Base-by-base conservation (phyloP, 2,797 vertebrate genomes). In the Limnodromus scolopaceus region DNA sequence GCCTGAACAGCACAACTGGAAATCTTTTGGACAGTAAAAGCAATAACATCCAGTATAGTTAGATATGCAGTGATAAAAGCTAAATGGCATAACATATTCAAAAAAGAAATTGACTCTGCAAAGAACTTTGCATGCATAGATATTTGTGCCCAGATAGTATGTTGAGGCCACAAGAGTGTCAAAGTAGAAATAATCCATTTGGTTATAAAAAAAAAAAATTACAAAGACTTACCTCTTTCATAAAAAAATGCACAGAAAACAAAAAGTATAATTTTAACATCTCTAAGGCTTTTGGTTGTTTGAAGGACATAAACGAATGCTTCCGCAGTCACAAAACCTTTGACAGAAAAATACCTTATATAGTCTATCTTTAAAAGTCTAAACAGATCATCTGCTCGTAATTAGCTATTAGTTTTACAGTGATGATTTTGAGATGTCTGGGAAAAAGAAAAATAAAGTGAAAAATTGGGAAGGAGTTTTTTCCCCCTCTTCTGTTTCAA, bases 231-330 rank as follows among this genome's bases (percentile, higher is more conserved):
- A 97, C 95, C 95, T 97, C 92, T 80, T 95, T 93, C 13, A 96
- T 57, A 25, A 98, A 83, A 79, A 97, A 93, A 43, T 96, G 96
- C 64, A 96, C 48, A 46, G 94, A 96, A 95, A 97, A 97, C 43
- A 97, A 39, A 77, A 97, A 97, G 71, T 95, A 97, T 43, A 97
- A 92, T 70, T 98, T 97, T 70, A 98, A 83, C 49, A 96, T 91
- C 45, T 95, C 68, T 61, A 85, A 17, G 32, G 28, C 27, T 58
- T 49, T 74, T 25, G 87, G 86, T 13, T 83, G 58, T 34, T 96
- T 97, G 83, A 97, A 98, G 76, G 96, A 94, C 49, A 98, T 57
- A 81, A 97, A 36, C 8, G 97, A 97, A 64, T 97, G 96, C 51
- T 88, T 97, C 43, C 98, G 92, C 51, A 97, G 38, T 3, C 97